Evolutionary conservation across 2,113 vertebrate genomes (phyloP).

Genomic region (Peromyscus maniculatus): DNA sequence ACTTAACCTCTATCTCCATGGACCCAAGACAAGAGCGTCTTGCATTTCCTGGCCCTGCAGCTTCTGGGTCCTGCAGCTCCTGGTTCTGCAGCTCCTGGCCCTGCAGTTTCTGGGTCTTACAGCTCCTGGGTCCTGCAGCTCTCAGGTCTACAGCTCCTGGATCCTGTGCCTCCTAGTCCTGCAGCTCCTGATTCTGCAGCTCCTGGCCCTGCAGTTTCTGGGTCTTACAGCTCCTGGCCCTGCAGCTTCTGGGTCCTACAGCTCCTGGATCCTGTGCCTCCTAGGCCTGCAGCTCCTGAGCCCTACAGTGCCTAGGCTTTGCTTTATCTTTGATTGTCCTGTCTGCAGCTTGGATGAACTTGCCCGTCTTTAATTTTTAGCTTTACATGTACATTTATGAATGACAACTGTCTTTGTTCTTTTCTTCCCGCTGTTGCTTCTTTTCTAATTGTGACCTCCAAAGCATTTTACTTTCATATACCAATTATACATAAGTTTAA

Average conservation of each 20-base stretch:
- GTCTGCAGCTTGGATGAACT: neutral
- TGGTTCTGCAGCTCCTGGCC: accelerated
- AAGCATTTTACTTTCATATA: neutral
- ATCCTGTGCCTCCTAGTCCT: neutral
- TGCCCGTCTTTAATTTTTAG: neutral
- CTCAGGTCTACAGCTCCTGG: neutral
- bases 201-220: neutral
- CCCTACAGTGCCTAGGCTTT: neutral
- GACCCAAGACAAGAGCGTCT: accelerated
- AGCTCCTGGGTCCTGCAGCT: neutral
- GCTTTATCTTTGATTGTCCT: neutral
- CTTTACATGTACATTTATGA: neutral
- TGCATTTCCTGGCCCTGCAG: neutral
- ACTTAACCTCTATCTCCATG: neutral
- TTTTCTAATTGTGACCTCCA: neutral
- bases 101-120: neutral
- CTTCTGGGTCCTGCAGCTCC: neutral
- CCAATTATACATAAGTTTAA: neutral
- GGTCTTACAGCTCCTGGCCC: too few relatives aligned
- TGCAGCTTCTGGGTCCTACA: neutral
- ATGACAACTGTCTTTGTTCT: neutral
- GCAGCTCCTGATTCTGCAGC: neutral
- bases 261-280: neutral
- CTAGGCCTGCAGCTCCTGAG: neutral
- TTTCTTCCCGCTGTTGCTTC: neutral